Percentiles rank a stretch among this genome's conserved stretches.
Conservation (phyloP, 2,888 invertebrate species). For the Dromius quadrimaculatus region DNA sequence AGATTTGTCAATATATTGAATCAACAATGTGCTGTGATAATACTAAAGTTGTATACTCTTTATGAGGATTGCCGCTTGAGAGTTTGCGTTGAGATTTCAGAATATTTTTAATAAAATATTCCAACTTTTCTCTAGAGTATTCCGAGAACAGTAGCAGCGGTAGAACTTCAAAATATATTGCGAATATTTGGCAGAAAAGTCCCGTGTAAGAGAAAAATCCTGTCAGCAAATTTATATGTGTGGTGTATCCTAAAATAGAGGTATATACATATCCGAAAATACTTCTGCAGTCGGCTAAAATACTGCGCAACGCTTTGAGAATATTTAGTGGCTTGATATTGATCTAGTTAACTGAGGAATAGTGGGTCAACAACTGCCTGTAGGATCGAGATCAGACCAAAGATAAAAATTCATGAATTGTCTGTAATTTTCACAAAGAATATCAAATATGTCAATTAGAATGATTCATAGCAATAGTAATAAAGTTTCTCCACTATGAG, state of each 20-base stretch:
- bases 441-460: no score
- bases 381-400: slow-evolving; percentile 10
- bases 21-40: no score
- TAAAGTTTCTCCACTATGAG: no score
- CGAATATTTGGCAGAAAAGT: slow-evolving; percentile 10
- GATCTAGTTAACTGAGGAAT: slow-evolving; percentile 36
- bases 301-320: slow-evolving; percentile 35
- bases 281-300: slow-evolving; percentile 28
- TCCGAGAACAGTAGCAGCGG: not conserved
- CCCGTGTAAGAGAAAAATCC: slow-evolving; percentile 18
- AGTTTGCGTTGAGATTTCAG: not conserved
- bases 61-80: no score
- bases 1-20: no score
- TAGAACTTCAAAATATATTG: slow-evolving; percentile 2
- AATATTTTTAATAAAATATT: not conserved
- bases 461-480: no score
- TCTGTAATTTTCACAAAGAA: no score
- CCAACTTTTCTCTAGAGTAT: not conserved
- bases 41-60: no score
- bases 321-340: slow-evolving; percentile 40
- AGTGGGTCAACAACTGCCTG: slow-evolving; percentile 37
- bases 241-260: slow-evolving; percentile 11
- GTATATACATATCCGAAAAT: slow-evolving; percentile 13
- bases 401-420: no score
- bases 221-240: slow-evolving; percentile 25